phyloP scores from a whole-genome alignment of 2,113 vertebrate genomes.

The Colistium nudipinnis region DNA sequence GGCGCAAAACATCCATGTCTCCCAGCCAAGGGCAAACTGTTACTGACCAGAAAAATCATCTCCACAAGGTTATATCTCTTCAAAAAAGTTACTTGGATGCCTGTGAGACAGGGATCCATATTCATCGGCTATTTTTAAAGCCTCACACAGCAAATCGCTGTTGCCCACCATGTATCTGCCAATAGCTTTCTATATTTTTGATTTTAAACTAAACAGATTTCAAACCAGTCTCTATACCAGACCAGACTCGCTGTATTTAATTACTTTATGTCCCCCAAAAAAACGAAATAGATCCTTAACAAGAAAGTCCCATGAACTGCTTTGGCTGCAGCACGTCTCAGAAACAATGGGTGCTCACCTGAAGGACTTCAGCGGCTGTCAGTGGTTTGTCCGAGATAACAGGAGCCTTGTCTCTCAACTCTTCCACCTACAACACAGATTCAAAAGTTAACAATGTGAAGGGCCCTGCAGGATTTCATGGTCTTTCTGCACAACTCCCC shows the following conservation, averaged over 20 bases:
- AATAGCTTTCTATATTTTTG: background rate
- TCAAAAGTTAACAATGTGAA: background rate
- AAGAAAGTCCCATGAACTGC: conserved; percentile 1
- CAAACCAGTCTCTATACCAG: background rate
- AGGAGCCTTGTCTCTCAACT: conserved; percentile 71
- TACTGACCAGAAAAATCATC: background rate
- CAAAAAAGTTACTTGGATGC: background rate
- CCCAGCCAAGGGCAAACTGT: background rate
- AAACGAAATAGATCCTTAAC: conserved; percentile 34
- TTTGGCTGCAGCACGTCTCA: conserved; percentile 15
- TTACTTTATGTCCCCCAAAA: background rate
- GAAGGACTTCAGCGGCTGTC: conserved; percentile 75
- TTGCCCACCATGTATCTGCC: background rate
- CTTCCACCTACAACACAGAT: conserved; percentile 63
- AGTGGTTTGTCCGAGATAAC: conserved; percentile 69
- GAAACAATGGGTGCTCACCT: conserved; percentile 54
- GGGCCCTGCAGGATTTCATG: too few species aligned
- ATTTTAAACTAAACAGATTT: background rate
- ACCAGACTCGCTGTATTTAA: background rate
- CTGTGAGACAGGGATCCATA: background rate
- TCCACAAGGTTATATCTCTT: background rate
- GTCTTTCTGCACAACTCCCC: background rate
- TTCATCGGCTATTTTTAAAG: conserved; percentile 46
- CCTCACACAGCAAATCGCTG: conserved; percentile 1
- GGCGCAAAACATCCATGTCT: background rate